Evolutionary conservation across 2,797 vertebrate genomes (phyloP), one percentile per base, ranked within the genome.

Genomic region (Prionace glauca): DNA sequence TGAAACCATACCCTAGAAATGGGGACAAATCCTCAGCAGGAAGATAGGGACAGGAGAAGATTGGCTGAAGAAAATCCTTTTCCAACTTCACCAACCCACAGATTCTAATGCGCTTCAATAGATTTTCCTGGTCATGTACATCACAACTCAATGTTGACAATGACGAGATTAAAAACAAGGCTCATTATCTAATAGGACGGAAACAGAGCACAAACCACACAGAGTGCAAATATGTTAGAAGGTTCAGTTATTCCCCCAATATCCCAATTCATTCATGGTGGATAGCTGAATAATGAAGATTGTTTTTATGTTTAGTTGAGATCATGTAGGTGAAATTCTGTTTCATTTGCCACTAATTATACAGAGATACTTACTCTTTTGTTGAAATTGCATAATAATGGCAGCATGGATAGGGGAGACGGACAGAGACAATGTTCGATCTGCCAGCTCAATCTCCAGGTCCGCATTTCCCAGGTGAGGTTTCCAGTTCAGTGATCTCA

Each of bases 401-500:
- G 99, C 99, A 0, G 99, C 99, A 1, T 99, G 99, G 96, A 99
- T 97, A 0, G 99, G 99, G 0, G 99, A 98, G 41, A 99, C 99
- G 0, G 98, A 98, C 96, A 99, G 97, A 22, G 98, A 97, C 67
- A 99, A 98, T 0, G 98, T 98, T n/a, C 99, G 98, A 96, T 99
- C 99, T 0, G 98, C 98, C 97, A 99, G 97, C 97, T 99, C 99
- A 96, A 99, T 97, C 0, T 99, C 99, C 97, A 99, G 97, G 24
- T 98, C 99, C 96, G 99, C 99, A 0, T 98, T 98, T 26, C 99
- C 99, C 96, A 99, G 97, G 56, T 99, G 99, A 96, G 99, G 98
- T 97, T 99, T 99, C 99, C 99, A 99, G 98, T 98, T 99, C 96
- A 99, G 97, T 0, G 99, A 99, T 96, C 99, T 98, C 99, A 99